These are phyloP conservation scores for Hypotaenidia okinawae DNA, from an alignment of 2,797 vertebrate genomes.

Conservation along the genomic window DNA sequence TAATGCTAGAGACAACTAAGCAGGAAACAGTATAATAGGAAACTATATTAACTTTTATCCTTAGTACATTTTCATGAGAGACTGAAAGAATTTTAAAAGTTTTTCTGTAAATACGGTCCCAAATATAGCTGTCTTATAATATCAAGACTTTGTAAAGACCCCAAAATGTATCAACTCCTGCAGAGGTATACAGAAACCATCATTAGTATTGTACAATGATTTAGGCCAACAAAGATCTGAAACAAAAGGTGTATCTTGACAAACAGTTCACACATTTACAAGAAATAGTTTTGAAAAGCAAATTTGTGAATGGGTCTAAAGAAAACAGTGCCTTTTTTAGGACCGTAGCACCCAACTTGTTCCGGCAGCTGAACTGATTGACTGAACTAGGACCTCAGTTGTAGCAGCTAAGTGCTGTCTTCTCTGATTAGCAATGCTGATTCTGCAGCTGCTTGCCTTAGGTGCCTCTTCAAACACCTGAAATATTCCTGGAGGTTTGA, in stretches of 20 bases:
- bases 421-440: neutral
- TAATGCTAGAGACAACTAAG: neutral
- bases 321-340: neutral
- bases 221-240: neutral
- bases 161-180: neutral
- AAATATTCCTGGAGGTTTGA: neutral
- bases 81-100: neutral
- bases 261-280: neutral
- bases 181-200: neutral
- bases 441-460: neutral
- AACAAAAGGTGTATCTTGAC: neutral
- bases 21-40: neutral
- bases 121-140: neutral
- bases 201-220: neutral
- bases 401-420: neutral
- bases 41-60: neutral
- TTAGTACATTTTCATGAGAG: neutral
- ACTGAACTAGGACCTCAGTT: neutral
- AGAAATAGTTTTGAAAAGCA: neutral
- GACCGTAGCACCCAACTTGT: neutral
- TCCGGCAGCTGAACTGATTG: neutral
- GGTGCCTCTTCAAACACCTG: rapidly evolving
- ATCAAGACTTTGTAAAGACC: neutral
- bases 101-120: neutral
- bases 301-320: neutral